These are phyloP conservation scores for Liparis tanakae DNA, from an alignment of 2,797 vertebrate species.

Conservation along the genomic window DNA sequence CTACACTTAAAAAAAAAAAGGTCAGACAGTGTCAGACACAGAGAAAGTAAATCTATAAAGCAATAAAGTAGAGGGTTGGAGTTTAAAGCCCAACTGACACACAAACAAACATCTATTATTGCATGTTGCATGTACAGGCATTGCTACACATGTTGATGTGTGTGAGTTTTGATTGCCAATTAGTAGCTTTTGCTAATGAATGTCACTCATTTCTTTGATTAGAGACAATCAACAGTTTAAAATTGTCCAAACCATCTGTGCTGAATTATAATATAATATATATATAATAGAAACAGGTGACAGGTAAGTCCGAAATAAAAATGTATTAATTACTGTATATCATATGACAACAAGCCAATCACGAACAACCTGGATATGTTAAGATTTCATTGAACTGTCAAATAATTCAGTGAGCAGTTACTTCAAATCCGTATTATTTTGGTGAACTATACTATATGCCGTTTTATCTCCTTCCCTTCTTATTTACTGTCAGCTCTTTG, in stretches of 20 bases:
- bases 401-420: neutral
- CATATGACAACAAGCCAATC: neutral
- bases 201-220: constrained; percentile 8
- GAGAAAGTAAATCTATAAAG: neutral
- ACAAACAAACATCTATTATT: neutral
- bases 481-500: neutral
- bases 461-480: neutral
- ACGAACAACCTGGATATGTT: neutral
- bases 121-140: neutral
- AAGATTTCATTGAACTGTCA: neutral
- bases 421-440: neutral
- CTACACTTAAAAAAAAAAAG: constrained; percentile 9
- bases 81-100: constrained; percentile 6
- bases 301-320: neutral
- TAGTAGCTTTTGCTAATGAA: neutral
- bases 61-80: neutral
- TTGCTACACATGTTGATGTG: neutral
- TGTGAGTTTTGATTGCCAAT: constrained; percentile 20
- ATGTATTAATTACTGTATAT: neutral
- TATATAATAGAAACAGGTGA: neutral
- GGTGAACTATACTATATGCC: neutral
- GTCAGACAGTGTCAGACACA: neutral
- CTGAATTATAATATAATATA: neutral
- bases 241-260: neutral
- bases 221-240: constrained; percentile 10